A percentile compares a stretch with the other conserved stretches of the same genome.
Evolutionary conservation across 2,113 vertebrate genomes (phyloP).

Genomic region (Maylandia zebra): DNA sequence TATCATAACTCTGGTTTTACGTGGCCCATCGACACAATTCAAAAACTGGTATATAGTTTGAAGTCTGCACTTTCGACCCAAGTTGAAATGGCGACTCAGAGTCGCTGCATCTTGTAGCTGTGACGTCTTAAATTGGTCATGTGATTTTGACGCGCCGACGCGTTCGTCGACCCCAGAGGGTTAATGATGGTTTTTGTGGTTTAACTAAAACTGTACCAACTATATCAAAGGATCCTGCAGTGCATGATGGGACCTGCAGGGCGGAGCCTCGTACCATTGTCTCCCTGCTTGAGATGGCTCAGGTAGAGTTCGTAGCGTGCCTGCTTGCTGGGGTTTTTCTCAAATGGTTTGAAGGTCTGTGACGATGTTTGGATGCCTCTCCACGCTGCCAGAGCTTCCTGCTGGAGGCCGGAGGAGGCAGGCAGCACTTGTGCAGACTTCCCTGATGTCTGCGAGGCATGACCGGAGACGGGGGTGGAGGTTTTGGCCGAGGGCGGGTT

Average conservation of each 20-base stretch:
- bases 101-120: neutral
- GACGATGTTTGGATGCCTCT: conserved; percentile 33
- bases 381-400: conserved; percentile 45
- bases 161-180: neutral
- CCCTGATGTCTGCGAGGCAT: neutral
- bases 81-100: accelerated
- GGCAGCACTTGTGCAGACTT: conserved; percentile 11
- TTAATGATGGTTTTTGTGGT: neutral
- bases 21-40: neutral
- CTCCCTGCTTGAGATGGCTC: conserved; percentile 71
- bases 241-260: neutral
- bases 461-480: neutral
- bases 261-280: conserved; percentile 69
- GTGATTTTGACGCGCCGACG: neutral
- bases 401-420: neutral
- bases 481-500: neutral
- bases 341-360: conserved; percentile 82
- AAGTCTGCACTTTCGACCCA: accelerated
- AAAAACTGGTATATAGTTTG: accelerated
- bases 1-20: neutral
- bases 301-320: conserved; percentile 85
- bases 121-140: neutral
- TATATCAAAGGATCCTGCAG: neutral
- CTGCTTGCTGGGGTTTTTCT: conserved; percentile 85
- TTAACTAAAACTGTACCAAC: neutral